Percentiles rank a stretch among this genome's conserved stretches.
These are phyloP conservation scores for Fragum fragum DNA, from an alignment of 2,888 invertebrate genomes.

Conservation along the genomic window DNA sequence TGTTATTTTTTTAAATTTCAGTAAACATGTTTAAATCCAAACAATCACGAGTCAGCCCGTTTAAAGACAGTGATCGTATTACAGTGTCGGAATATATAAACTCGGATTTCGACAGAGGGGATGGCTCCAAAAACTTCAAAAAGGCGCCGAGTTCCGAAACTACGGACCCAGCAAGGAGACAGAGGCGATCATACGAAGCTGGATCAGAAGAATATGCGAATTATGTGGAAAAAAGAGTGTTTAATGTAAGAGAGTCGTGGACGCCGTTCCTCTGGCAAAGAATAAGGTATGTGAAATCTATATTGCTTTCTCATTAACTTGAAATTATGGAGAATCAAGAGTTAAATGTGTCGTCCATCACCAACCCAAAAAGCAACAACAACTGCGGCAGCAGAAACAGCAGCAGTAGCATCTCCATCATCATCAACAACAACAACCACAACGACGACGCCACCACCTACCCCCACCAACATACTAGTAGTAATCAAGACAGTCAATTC, in stretches of 20 bases:
- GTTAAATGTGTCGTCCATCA: no score
- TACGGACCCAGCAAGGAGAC: background rate
- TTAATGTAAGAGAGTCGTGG: slow-evolving; percentile 64
- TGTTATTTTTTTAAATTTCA: no score
- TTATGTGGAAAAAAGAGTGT: slow-evolving; percentile 62
- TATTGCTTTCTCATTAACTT: no score
- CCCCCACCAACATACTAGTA: no score
- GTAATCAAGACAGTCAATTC: no score
- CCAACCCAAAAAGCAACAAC: no score
- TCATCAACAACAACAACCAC: no score
- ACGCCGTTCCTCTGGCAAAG: slow-evolving; percentile 60
- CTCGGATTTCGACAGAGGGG: background rate
- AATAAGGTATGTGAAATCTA: no score
- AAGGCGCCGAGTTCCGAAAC: background rate
- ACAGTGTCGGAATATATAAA: slow-evolving; percentile 13
- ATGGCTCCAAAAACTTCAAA: background rate
- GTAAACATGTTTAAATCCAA: background rate
- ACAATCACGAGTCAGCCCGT: slow-evolving; percentile 13
- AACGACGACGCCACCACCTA: no score
- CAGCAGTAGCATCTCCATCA: no score
- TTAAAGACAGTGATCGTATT: slow-evolving; percentile 9
- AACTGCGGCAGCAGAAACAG: no score
- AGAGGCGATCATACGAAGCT: slow-evolving; percentile 42
- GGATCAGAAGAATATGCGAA: slow-evolving; percentile 55
- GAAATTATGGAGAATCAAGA: no score